Evolutionary conservation across 2,113 vertebrate species (phyloP), one percentile per base, ranked within the genome.

Genomic region (Hyaena hyaena): DNA sequence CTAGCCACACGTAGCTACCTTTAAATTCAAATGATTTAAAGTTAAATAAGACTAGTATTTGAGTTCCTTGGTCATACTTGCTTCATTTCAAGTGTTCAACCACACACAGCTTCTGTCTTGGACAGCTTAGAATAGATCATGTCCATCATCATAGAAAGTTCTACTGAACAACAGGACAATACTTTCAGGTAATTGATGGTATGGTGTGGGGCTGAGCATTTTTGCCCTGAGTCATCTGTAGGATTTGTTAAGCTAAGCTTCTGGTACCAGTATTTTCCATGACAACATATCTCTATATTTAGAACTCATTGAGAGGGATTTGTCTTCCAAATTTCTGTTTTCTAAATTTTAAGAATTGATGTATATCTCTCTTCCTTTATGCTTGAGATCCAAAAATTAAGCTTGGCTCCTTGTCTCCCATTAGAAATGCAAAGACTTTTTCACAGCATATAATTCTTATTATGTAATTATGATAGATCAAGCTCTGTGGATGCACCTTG

Each of bases 381-480:
- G 33, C 74, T 89, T 93, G 45, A 73, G 74, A 61, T 73, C 6
- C 58, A 58, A 97, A 95, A 58, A 83, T 74, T 50, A 93, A 73
- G 68, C 9, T 2, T 81, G 66, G 26, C 17, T 89, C 11, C 28
- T 3, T 21, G 11, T 35, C 43, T 90, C 28, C 43, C 15, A 35
- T 79, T 73, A 74, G 79, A 76, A 91, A 87, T 7, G 4, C 31
- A 77, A 82, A 45, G 12, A 43, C 6, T 45, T 92, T 95, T 69
- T 55, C 53, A 35, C 14, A 80, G 33, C 31, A 15, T 55, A 14
- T 31, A 69, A 90, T 88, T 84, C 65, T 92, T 53, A 28, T 10
- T 35, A 15, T n/a, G 50, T 26, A 69, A 88, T 74, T 94, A 86
- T 26, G 53, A 63, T 68, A 89, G 35, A 55, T 9, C 17, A 89